Conservation (phyloP, 2,113 vertebrate species). For the Phaethon lepturus region DNA sequence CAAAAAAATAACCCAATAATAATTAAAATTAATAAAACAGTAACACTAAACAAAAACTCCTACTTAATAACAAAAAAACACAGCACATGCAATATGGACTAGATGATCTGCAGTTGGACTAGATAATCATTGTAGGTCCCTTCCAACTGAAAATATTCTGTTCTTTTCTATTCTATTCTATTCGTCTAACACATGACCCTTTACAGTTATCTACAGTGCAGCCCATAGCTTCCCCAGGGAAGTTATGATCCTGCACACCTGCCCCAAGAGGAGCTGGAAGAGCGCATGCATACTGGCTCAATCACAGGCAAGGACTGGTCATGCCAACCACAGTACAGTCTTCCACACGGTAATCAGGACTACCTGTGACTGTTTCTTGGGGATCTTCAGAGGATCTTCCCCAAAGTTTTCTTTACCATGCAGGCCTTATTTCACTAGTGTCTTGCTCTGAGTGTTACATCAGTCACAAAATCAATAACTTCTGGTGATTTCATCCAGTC, state of each 20-base stretch:
- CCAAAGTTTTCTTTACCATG: not conserved
- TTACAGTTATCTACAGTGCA: not conserved
- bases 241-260: not conserved
- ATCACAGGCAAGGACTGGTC: not conserved
- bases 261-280: not conserved
- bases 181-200: not conserved
- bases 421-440: not conserved
- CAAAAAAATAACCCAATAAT: not conserved
- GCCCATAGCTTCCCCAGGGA: not conserved
- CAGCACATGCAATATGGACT: not conserved
- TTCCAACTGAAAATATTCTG: not conserved
- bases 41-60: not conserved
- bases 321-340: not conserved
- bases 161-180: not conserved
- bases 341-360: not conserved
- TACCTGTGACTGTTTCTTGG: not conserved
- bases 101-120: not conserved
- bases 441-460: not conserved
- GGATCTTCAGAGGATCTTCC: not conserved
- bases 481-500: not conserved
- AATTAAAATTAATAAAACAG: not conserved
- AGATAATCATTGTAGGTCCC: not conserved
- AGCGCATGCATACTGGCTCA: not conserved
- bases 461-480: not conserved
- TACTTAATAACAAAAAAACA: not conserved